Base-by-base conservation (phyloP, 2,888 invertebrate genomes). In the Eremobia ochroleuca region DNA sequence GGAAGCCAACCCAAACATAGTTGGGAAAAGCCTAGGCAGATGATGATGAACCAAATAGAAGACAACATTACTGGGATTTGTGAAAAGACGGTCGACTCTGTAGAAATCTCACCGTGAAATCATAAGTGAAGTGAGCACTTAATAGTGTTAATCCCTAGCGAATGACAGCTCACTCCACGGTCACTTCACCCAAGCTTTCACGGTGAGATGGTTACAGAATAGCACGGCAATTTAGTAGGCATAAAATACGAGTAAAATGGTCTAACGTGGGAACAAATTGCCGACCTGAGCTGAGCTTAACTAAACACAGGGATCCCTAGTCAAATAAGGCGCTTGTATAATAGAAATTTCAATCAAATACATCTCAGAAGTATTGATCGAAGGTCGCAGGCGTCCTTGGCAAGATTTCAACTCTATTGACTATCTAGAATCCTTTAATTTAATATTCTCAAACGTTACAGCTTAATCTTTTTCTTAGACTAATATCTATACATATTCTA, bases 371-470 rank as follows among this genome's bases (percentile, higher is more conserved):
- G 5, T 81, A 85, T 82, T 52, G 82, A 85, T 77, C 73, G 55
- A 18, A 61, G n/a, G 61, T 40, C 40, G 3, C 61, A 31, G 25
- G 43, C 59, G 67, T 28, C 78, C 62, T 85, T 85, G 83, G 72
- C 69, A 82, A 78, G 72, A 74, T 74, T 78, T 82, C 74, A 74
- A 78, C 34, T 55, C 21, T 21, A 68, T 66, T 34, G 62, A 62
- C 58, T 46, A 77, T 71, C 71, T 59, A 31, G n/a, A 65, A 85
- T 77, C 86, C 74, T 74, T 74, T 72, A 81, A 83, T 85, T 77
- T 71, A 82, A 82, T 85, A 85, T 85, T 72, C 73, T 52, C 25
- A 72, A 81, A 69, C 65, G 65, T 31, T 68, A 11, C 25, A 21
- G n/a, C 59, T 49, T 58, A 46, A 15, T n/a, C 3, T n/a, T n/a